Evolutionary conservation across 1,140 invertebrate genomes (phyloP).

Genomic region (Drosophila sulfurigaster): DNA sequence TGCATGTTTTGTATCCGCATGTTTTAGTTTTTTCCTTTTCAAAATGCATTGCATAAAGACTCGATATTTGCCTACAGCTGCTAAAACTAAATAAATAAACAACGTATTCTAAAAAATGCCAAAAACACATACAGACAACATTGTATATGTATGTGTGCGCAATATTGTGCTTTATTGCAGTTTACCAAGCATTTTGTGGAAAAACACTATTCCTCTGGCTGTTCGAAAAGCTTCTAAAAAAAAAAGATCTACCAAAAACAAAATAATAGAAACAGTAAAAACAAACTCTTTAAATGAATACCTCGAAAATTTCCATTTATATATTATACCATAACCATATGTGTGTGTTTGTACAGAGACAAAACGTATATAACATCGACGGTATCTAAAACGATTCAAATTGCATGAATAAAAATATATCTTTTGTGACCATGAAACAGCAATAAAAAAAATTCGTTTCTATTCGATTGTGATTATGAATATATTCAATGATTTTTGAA

Average conservation of each 20-base stretch:
- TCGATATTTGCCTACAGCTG: conserved; percentile 49
- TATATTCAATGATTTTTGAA: conserved; percentile 26
- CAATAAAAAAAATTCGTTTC: not conserved
- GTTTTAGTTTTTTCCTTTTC: conserved; percentile 50
- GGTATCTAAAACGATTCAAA: conserved; percentile 34
- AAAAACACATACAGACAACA: conserved; percentile 18
- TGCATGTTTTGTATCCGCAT: conserved; percentile 72
- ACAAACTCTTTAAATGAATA: conserved; percentile 43
- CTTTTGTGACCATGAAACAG: conserved; percentile 6
- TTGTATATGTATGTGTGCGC: conserved; percentile 18
- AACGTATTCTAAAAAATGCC: conserved; percentile 42
- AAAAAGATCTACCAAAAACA: not conserved
- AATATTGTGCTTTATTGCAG: conserved; percentile 45
- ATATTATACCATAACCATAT: not conserved
- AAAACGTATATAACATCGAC: conserved; percentile 14
- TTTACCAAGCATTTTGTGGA: conserved; percentile 69
- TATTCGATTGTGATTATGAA: conserved; percentile 6
- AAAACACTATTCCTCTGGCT: conserved; percentile 32
- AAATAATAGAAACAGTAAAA: not conserved
- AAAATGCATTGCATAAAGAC: conserved; percentile 50
- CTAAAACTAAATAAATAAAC: conserved; percentile 39
- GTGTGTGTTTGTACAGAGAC: not conserved
- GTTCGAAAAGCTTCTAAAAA: conserved; percentile 31
- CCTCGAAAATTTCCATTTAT: conserved; percentile 32
- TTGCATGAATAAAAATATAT: conserved; percentile 44